Evolutionary conservation across 2,888 invertebrate species (phyloP).

Genomic region (Auanema sp.): DNA sequence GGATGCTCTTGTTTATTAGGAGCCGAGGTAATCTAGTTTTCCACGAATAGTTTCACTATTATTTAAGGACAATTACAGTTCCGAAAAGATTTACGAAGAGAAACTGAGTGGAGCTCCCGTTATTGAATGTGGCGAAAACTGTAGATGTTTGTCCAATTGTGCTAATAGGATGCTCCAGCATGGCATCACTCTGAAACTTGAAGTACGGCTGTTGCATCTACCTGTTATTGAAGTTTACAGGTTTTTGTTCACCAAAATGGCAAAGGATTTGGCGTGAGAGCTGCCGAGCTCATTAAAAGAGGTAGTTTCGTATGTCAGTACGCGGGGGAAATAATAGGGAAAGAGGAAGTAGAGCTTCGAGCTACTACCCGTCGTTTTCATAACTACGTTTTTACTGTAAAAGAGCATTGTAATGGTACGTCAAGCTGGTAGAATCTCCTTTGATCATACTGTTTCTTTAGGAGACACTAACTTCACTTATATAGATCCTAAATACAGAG

Average conservation of each 20-base stretch:
- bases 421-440: constrained; percentile 4
- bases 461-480: constrained; percentile 23
- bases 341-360: constrained; percentile 44
- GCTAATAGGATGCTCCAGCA: constrained; percentile 47
- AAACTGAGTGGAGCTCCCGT: constrained; percentile 21
- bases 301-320: constrained; percentile 52
- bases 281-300: constrained; percentile 33
- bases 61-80: constrained; percentile 26
- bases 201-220: constrained; percentile 24
- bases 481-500: constrained; percentile 43
- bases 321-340: constrained; percentile 44
- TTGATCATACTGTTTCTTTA: constrained; percentile 18
- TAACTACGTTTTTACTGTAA: constrained; percentile 53
- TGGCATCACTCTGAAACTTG: constrained; percentile 33
- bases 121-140: constrained; percentile 47
- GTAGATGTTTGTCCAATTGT: constrained; percentile 41
- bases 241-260: constrained; percentile 17
- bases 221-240: constrained; percentile 8
- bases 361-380: constrained; percentile 22
- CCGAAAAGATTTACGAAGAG: constrained; percentile 9
- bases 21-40: constrained; percentile 13
- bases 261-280: constrained; percentile 43
- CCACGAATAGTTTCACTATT: constrained; percentile 3
- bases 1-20: constrained; percentile 40
- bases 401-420: constrained; percentile 39